These are phyloP conservation scores for Chinchilla lanigera DNA, from an alignment of 2,113 vertebrate genomes.

Conservation along the genomic window DNA sequence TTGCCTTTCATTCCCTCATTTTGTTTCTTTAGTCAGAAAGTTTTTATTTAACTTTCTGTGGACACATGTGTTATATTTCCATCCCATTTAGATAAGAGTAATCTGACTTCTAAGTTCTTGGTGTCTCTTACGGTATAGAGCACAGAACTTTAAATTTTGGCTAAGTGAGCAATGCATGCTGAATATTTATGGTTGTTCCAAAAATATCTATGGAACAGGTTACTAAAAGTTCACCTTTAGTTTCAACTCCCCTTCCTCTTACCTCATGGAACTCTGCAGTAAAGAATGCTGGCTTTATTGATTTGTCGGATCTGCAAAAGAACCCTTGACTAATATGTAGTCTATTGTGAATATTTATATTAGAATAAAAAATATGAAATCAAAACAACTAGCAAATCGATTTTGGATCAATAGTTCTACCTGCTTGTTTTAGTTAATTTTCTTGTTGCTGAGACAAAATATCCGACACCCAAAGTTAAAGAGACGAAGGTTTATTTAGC, in stretches of 20 bases:
- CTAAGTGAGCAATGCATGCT: neutral
- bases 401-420: neutral
- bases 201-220: neutral
- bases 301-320: neutral
- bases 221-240: neutral
- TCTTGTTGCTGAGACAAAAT: neutral
- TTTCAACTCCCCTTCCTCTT: neutral
- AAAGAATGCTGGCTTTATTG: neutral
- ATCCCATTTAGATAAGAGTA: neutral
- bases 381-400: neutral
- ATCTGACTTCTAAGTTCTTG: neutral
- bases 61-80: neutral
- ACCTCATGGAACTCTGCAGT: neutral
- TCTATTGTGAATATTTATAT: neutral
- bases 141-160: neutral
- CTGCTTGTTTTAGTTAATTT: neutral
- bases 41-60: neutral
- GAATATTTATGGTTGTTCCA: neutral
- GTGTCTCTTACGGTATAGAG: neutral
- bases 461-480: neutral
- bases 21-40: constrained; percentile 1
- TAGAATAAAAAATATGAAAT: constrained; percentile 29
- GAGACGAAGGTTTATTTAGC: neutral
- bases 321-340: neutral
- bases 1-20: neutral